These are phyloP conservation scores for Drosophila micromelanica DNA, from an alignment of 1,140 invertebrate genomes.

Conservation along the genomic window DNA sequence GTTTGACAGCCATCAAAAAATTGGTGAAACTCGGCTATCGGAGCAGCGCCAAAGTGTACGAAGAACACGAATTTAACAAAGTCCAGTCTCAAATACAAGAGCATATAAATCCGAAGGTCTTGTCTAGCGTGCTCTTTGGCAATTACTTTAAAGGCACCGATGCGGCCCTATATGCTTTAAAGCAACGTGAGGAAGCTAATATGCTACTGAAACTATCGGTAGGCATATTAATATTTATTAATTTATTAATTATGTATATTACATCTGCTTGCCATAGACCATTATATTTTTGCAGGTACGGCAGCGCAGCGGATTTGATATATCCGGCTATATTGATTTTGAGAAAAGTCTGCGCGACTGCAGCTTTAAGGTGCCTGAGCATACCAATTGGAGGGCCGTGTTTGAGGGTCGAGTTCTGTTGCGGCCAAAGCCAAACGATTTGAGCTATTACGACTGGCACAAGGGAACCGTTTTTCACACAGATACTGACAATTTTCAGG, in stretches of 20 bases:
- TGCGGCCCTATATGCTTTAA: background rate
- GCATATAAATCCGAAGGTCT: conserved; percentile 7
- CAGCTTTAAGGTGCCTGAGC: background rate
- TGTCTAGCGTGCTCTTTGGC: background rate
- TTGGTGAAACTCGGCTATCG: conserved; percentile 30
- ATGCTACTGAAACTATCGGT: conserved; percentile 11
- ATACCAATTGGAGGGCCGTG: conserved; percentile 28
- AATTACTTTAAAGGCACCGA: conserved; percentile 11
- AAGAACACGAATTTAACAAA: conserved; percentile 13
- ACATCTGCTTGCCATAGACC: conserved; percentile 6
- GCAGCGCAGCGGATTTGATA: conserved; percentile 23
- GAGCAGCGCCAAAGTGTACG: conserved; percentile 9
- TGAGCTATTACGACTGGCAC: conserved; percentile 41
- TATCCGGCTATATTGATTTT: conserved; percentile 36
- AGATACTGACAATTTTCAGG: conserved; percentile 17
- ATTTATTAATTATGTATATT: background rate
- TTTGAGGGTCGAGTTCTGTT: conserved; percentile 23
- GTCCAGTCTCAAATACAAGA: background rate
- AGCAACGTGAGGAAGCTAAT: conserved; percentile 21
- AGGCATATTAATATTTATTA: background rate
- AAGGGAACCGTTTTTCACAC: background rate
- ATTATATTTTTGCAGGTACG: conserved; percentile 37
- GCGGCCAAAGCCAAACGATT: conserved; percentile 22
- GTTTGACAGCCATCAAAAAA: background rate
- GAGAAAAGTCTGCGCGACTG: conserved; percentile 25